Conservation (phyloP, 2,888 invertebrate genomes). For the Cheilosia soror region DNA sequence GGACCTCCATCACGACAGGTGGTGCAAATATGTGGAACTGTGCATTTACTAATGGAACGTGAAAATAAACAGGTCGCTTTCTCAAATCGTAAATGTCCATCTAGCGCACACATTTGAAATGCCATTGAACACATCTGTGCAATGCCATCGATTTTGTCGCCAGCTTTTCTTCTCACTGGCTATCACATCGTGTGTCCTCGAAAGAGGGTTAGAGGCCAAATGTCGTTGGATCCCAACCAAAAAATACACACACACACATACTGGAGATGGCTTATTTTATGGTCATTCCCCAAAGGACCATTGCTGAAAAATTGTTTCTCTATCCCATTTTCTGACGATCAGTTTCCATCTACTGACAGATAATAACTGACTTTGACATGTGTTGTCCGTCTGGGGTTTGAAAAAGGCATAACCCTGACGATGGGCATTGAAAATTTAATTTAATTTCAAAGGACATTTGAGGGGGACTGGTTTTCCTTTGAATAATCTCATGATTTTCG, state of each 20-base stretch:
- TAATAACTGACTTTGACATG: slow-evolving; percentile 61
- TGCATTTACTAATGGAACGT: slow-evolving; percentile 26
- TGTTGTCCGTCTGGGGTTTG: slow-evolving; percentile 18
- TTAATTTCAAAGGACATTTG: slow-evolving; percentile 62
- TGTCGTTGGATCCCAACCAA: slow-evolving; percentile 18
- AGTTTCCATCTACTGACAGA: slow-evolving; percentile 52
- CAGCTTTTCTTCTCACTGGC: neutral
- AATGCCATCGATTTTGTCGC: slow-evolving; percentile 21
- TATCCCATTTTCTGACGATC: slow-evolving; percentile 41
- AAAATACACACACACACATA: slow-evolving; percentile 4
- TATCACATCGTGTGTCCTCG: slow-evolving; percentile 12
- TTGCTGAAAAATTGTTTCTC: slow-evolving; percentile 48
- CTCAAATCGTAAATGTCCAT: slow-evolving; percentile 16
- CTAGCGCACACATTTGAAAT: neutral
- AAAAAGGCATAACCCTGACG: slow-evolving; percentile 6
- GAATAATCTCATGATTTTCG: slow-evolving; percentile 56
- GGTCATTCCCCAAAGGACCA: slow-evolving; percentile 54
- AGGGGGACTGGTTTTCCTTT: slow-evolving; percentile 32
- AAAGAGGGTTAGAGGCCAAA: slow-evolving; percentile 13
- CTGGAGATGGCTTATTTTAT: slow-evolving; percentile 48
- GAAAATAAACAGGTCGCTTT: slow-evolving; percentile 27
- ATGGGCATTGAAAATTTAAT: slow-evolving; percentile 57
- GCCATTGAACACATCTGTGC: slow-evolving; percentile 39
- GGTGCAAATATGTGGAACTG: neutral
- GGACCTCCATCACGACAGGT: slow-evolving; percentile 42